These are phyloP conservation scores for Pollenia griseotomentosa DNA, from an alignment of 2,888 invertebrate genomes.

Conservation along the genomic window DNA sequence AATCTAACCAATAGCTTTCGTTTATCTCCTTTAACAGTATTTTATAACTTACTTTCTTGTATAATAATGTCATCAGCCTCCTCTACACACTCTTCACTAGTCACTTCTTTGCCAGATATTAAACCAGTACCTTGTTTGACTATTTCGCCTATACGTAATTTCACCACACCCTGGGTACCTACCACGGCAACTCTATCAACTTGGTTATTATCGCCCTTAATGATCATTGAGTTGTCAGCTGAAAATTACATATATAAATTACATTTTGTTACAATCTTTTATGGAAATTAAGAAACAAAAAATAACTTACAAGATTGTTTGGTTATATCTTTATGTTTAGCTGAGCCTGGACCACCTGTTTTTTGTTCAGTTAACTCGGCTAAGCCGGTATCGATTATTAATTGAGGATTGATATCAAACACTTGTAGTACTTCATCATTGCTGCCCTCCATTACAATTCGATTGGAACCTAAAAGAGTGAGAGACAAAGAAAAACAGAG, in stretches of 20 bases:
- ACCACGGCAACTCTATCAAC: not conserved
- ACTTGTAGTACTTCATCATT: not conserved
- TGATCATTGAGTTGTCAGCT: conserved; percentile 27
- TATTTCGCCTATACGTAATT: conserved; percentile 14
- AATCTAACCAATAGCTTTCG: not conserved
- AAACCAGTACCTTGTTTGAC: conserved; percentile 29
- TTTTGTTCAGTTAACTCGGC: conserved; percentile 1
- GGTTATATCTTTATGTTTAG: conserved; percentile 15
- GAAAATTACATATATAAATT: not conserved
- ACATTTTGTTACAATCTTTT: not conserved
- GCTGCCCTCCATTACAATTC: conserved; percentile 23
- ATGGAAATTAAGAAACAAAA: not conserved
- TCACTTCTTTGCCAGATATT: conserved; percentile 25
- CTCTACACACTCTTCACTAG: conserved; percentile 28
- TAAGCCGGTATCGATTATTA: conserved; percentile 35
- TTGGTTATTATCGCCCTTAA: conserved; percentile 45
- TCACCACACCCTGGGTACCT: conserved; percentile 30
- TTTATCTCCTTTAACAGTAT: not conserved
- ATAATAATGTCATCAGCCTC: not conserved
- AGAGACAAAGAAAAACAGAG: not conserved
- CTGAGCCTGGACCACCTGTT: conserved; percentile 15
- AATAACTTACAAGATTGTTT: conserved; percentile 39
- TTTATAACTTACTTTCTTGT: conserved; percentile 37
- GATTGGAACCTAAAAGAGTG: not conserved
- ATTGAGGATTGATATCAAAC: conserved; percentile 15